Base-by-base conservation (phyloP, 92 coral and sea anemone species). In the Diadumene lineata region DNA sequence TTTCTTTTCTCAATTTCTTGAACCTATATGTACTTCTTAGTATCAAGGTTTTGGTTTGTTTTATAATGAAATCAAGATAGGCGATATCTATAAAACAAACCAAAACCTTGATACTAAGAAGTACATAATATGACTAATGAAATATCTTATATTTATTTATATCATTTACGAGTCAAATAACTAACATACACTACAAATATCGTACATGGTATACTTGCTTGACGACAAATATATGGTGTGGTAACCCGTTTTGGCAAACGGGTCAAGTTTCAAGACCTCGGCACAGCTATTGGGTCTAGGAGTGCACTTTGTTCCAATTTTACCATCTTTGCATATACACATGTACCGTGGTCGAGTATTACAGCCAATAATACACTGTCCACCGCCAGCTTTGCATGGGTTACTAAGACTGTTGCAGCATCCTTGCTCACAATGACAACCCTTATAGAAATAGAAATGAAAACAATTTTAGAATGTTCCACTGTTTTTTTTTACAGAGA, bases 301-400 rank as follows among this genome's bases (percentile, higher is more conserved):
- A 16, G 60, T 22, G 34, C 78, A 73, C 31, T 57, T 44, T 31
- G 55, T 60, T 58, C 78, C 78, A 31, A 60, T 29, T 15, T 38
- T 15, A 1, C 78, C 78, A 43, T 73, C 56, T 15, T 34, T 24
- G 56, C 78, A 73, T 17, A 60, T 46, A 64, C 78, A 73, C 23
- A 56, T 34, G 68, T 57, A 73, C 29, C 78, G 56, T 38, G 66
- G 66, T 43, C 56, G 17, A 10, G 67, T 10, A 10, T 64, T 56
- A 25, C 78, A 73, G 55, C 34, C 34, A 22, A 64, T 29, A 7
- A 57, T 60, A 26, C 78, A 73, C 56, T 29, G 22, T 0, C 76
- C 76, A 34, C 78, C 78, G 17, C 31, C 34, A 19, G 31, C 4
- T 28, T 18, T 69, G 51, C 78, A 73, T 33, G 78, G 78, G 27